Evolutionary conservation across 2,113 vertebrate species (phyloP), one percentile per base, ranked within the genome.

Genomic region (Hypanus sabinus): DNA sequence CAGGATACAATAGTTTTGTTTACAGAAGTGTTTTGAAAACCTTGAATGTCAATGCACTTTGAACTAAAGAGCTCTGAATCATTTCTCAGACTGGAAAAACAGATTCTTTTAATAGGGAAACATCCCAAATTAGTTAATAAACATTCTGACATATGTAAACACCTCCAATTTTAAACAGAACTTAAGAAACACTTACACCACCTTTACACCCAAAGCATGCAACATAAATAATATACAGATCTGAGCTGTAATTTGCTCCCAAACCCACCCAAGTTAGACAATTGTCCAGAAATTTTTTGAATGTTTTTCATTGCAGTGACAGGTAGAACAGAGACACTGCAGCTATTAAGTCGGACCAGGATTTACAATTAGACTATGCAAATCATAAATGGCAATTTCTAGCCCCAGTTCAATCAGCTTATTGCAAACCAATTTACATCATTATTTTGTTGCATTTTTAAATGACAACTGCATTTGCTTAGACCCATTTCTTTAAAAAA

Each of bases 191-290:
- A 93, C 24, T 93, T 93, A 73, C n/a, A 93, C 18, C 91, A 93
- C 91, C 91, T 93, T 93, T 73, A 93, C 70, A 93, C 91, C 91
- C 91, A 93, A 93, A 93, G 91, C 91, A 93, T 93, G 91, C 91
- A 73, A 93, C 91, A 93, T 73, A 93, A 71, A 93, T 4, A 93
- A 93, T 93, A 93, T 93, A 93, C 91, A 93, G 91, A 93, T 93
- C 91, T 73, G 91, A 73, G 88, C 88, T 91, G 88, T 85, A 85
- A 65, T n/a, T 30, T 90, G 60, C 68, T 73, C 24, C 24, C 70
- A 71, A 93, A 73, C 12, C 68, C 24, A 71, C 3, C 36, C 68
- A 92, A 92, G 71, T 4, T 70, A 70, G 90, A 92, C 90, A 38
- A 68, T 20, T 46, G 70, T 33, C 65, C 88, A 22, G n/a, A 60